Conservation (phyloP, 1,140 invertebrate species). For the Laupala kohalensis region DNA sequence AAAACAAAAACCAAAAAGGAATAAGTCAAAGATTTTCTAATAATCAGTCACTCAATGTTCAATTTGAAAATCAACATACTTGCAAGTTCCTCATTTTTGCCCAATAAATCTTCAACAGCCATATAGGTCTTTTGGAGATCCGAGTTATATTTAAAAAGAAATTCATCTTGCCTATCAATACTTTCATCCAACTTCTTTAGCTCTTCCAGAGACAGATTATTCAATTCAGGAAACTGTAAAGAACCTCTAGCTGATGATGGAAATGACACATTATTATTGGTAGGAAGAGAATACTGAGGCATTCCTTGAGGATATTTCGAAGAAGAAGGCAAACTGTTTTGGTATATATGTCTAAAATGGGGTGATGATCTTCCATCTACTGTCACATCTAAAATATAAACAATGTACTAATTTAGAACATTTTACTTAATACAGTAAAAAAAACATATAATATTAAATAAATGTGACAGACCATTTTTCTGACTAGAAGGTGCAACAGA, state of each 20-base stretch:
- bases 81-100: slow-evolving; percentile 55
- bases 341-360: not conserved
- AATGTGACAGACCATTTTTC: not conserved
- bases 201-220: slow-evolving; percentile 49
- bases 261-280: not conserved
- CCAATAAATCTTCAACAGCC: slow-evolving; percentile 54
- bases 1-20: not conserved
- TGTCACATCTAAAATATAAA: not conserved
- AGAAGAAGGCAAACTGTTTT: not conserved
- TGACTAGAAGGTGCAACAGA: not conserved
- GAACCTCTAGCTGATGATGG: not conserved
- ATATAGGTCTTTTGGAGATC: slow-evolving; percentile 46
- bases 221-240: slow-evolving; percentile 45
- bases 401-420: not conserved
- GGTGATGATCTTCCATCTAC: not conserved
- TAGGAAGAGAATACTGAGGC: not conserved
- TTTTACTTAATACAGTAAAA: not conserved
- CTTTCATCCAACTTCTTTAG: slow-evolving; percentile 50
- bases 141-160: slow-evolving; percentile 48
- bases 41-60: too few relatives aligned
- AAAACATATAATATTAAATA: not conserved
- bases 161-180: slow-evolving; percentile 52
- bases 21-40: too few relatives aligned
- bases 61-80: slow-evolving; percentile 37
- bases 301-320: not conserved